These are phyloP conservation scores for Protaetia brevitarsis DNA, from an alignment of 1,140 invertebrate genomes.

Conservation along the genomic window DNA sequence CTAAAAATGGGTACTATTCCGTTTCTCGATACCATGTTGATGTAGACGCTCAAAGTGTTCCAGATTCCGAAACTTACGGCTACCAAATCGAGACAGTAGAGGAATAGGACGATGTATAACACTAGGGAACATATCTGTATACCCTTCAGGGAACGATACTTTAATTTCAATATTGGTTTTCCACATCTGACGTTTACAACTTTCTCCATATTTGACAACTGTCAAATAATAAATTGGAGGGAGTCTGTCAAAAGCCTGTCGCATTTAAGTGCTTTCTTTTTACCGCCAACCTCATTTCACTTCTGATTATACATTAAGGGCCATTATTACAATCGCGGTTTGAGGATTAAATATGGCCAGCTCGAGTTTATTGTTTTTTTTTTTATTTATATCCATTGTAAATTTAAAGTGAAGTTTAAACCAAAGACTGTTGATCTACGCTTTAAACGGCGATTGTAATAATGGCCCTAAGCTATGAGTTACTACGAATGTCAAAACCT, in stretches of 20 bases:
- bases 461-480: no score
- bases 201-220: background rate
- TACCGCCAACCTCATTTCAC: no score
- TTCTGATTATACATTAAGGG: no score
- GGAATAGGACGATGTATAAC: background rate
- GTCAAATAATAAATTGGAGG: background rate
- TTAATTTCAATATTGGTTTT: constrained; percentile 12
- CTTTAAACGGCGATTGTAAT: no score
- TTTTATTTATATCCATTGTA: no score
- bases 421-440: no score
- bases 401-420: no score
- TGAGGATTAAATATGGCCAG: no score
- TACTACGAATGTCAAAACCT: no score
- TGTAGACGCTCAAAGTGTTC: constrained; percentile 38
- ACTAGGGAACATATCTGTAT: background rate
- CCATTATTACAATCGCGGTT: no score
- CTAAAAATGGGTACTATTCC: constrained; percentile 38
- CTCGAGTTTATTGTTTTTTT: no score
- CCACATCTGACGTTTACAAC: constrained; percentile 14
- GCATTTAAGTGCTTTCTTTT: no score
- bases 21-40: constrained; percentile 42
- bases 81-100: constrained; percentile 32
- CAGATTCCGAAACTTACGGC: constrained; percentile 34
- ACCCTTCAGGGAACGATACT: background rate
- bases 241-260: background rate